These are phyloP conservation scores for Cataglyphis altisquamis DNA, from an alignment of 2,888 invertebrate species.

Conservation along the genomic window DNA sequence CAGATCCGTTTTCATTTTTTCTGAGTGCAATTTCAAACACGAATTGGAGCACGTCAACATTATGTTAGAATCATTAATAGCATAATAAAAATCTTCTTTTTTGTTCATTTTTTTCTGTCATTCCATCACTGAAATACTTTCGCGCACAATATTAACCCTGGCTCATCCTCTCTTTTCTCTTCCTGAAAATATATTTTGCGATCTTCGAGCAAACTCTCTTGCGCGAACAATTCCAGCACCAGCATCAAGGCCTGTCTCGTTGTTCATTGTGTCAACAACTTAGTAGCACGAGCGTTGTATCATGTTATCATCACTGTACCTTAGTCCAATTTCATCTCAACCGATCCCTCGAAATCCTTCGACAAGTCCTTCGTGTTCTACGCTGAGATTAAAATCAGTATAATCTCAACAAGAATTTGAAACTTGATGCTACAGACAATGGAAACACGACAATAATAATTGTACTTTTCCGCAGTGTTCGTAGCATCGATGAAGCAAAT, in stretches of 20 bases:
- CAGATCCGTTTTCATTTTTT: constrained; percentile 33
- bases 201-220: constrained; percentile 21
- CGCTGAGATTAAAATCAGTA: background rate
- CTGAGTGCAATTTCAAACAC: constrained; percentile 31
- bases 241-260: constrained; percentile 57
- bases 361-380: constrained; percentile 19
- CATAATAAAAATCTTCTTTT: constrained; percentile 53
- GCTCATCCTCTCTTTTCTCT: background rate
- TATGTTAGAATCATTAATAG: constrained; percentile 17
- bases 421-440: background rate
- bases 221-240: constrained; percentile 43
- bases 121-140: constrained; percentile 45
- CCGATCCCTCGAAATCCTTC: constrained; percentile 26
- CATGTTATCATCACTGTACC: constrained; percentile 13
- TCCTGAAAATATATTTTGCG: constrained; percentile 1
- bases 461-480: background rate
- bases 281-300: constrained; percentile 59
- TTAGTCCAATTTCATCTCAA: constrained; percentile 15
- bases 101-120: constrained; percentile 64
- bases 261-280: constrained; percentile 43
- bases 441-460: background rate
- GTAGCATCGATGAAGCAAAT: background rate
- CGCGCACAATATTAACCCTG: constrained; percentile 27
- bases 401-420: background rate
- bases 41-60: constrained; percentile 49